Evolutionary conservation across 2,797 vertebrate genomes (phyloP).

Genomic region (Liasis olivaceus): DNA sequence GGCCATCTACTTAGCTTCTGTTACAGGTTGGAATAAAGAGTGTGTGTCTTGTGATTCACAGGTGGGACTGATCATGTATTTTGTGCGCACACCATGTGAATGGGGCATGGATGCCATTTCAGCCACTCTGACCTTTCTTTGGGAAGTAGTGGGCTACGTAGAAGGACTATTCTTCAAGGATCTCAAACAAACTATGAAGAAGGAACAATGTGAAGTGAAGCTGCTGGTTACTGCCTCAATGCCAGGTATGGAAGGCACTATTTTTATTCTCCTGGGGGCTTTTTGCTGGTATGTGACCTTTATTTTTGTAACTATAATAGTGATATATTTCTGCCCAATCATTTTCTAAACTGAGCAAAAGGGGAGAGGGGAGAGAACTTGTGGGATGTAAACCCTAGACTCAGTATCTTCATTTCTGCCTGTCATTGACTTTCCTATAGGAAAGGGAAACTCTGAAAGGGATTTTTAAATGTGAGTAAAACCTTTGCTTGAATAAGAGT

Average conservation of each 20-base stretch:
- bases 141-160: constrained; percentile 98
- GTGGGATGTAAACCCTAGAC: neutral
- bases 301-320: neutral
- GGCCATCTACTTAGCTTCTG: neutral
- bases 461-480: neutral
- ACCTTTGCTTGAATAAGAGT: too few species aligned
- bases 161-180: constrained; percentile 99
- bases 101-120: constrained; percentile 99
- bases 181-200: constrained; percentile 99
- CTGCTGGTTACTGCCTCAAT: constrained; percentile 97
- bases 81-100: constrained; percentile 95
- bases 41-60: constrained; percentile 53
- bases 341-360: neutral
- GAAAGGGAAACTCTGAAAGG: neutral
- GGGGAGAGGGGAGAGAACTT: neutral
- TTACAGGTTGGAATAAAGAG: neutral
- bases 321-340: neutral
- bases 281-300: constrained; percentile 11
- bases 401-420: neutral
- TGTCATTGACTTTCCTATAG: neutral
- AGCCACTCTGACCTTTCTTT: constrained; percentile 96
- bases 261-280: neutral
- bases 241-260: constrained; percentile 82
- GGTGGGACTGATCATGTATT: constrained; percentile 99
- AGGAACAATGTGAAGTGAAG: constrained; percentile 98